Conservation (phyloP, 2,888 invertebrate genomes). For the Heliconius aoede region DNA sequence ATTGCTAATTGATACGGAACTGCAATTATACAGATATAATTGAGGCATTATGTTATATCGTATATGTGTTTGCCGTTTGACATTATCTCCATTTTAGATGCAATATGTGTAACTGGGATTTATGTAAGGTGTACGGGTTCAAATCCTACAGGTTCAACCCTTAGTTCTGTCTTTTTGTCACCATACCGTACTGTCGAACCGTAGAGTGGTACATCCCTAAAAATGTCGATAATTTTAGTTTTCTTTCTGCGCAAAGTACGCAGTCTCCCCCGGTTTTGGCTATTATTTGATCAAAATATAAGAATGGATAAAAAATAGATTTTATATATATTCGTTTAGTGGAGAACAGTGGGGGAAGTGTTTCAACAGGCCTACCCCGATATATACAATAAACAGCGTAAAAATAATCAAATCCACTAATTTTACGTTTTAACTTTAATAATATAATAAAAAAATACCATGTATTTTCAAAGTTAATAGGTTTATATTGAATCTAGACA, state of each 20-base stretch:
- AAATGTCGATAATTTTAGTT: no score
- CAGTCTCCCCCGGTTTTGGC: no score
- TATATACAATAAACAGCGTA: background rate
- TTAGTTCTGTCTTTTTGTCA: no score
- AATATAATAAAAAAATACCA: slow-evolving; percentile 10
- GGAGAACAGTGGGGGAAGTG: no score
- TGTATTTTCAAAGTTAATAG: slow-evolving; percentile 16
- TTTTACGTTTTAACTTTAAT: background rate
- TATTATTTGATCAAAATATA: no score
- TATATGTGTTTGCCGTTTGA: background rate
- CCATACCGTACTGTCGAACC: no score
- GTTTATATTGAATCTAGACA: slow-evolving; percentile 18
- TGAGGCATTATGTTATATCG: background rate
- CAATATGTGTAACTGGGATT: background rate
- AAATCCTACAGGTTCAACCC: background rate
- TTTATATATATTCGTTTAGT: no score
- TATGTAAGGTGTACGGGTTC: background rate
- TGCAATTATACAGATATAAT: slow-evolving; percentile 13
- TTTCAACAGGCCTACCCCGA: no score
- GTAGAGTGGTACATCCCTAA: no score
- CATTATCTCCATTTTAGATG: background rate
- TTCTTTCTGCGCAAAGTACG: no score
- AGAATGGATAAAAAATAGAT: no score
- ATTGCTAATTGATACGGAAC: slow-evolving; percentile 27
- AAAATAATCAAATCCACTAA: background rate